Percentiles rank a stretch among this genome's conserved stretches.
These are phyloP conservation scores for Apodemus speciosus DNA, from an alignment of 2,113 vertebrate species.

Conservation along the genomic window DNA sequence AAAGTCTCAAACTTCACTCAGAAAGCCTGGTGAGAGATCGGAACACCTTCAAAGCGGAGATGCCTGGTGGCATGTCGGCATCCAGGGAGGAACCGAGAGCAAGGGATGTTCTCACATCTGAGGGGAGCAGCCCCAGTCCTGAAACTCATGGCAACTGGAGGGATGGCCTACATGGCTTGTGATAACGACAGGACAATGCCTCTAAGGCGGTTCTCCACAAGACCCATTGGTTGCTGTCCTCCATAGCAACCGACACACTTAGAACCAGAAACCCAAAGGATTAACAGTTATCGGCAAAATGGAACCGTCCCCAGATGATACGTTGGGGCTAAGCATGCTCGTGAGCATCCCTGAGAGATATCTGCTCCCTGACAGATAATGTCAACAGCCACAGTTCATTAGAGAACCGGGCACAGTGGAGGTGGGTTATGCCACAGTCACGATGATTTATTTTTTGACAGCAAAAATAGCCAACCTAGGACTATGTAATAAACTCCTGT, in stretches of 20 bases:
- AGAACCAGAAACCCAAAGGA: background rate
- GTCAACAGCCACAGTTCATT: background rate
- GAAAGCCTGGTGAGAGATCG: constrained; percentile 36
- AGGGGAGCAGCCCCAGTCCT: background rate
- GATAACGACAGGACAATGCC: background rate
- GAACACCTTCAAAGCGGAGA: background rate
- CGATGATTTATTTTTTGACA: background rate
- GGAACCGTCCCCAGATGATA: background rate
- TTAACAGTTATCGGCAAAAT: background rate
- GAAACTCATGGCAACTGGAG: background rate
- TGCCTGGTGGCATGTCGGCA: background rate
- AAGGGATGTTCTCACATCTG: background rate
- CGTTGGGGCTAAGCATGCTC: background rate
- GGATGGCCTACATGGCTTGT: background rate
- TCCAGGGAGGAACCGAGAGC: background rate
- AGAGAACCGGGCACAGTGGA: background rate
- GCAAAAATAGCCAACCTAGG: background rate
- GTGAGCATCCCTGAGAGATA: background rate
- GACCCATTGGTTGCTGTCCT: background rate
- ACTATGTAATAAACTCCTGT: background rate
- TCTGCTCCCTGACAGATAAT: background rate
- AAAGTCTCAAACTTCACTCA: constrained; percentile 11
- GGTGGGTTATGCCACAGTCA: background rate
- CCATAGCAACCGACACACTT: background rate
- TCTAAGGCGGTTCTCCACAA: background rate